phyloP scores from a whole-genome alignment of 2,113 vertebrate genomes.

The Ailurus styani region DNA sequence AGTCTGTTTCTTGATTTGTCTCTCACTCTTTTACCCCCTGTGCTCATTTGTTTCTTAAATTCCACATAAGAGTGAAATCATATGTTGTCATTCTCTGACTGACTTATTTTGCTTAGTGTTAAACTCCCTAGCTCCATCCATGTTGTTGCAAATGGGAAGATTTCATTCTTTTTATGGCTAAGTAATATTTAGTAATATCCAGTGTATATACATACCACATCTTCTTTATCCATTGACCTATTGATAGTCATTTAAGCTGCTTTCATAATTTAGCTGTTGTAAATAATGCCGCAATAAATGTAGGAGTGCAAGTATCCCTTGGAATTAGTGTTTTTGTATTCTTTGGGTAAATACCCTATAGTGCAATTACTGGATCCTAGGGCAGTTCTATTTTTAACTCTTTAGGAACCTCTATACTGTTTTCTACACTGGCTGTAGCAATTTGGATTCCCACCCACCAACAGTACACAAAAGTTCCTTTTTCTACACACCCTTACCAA shows the following conservation, averaged over 20 bases:
- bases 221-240: background rate
- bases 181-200: background rate
- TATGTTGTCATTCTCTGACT: background rate
- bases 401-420: background rate
- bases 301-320: background rate
- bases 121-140: background rate
- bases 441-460: background rate
- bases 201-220: background rate
- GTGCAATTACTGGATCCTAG: background rate
- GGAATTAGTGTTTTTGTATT: background rate
- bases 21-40: background rate
- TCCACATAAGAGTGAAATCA: background rate
- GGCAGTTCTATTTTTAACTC: background rate
- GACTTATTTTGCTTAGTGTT: background rate
- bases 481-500: background rate
- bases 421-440: background rate
- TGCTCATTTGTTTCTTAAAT: background rate
- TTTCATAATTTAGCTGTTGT: background rate
- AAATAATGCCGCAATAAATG: background rate
- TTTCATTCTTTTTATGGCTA: background rate
- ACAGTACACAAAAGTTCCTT: background rate
- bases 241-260: background rate
- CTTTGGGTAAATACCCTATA: background rate
- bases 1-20: background rate
- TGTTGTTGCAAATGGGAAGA: background rate